These are phyloP conservation scores for Paraescarpia echinospica DNA, from an alignment of 1,140 invertebrate genomes.

Conservation along the genomic window DNA sequence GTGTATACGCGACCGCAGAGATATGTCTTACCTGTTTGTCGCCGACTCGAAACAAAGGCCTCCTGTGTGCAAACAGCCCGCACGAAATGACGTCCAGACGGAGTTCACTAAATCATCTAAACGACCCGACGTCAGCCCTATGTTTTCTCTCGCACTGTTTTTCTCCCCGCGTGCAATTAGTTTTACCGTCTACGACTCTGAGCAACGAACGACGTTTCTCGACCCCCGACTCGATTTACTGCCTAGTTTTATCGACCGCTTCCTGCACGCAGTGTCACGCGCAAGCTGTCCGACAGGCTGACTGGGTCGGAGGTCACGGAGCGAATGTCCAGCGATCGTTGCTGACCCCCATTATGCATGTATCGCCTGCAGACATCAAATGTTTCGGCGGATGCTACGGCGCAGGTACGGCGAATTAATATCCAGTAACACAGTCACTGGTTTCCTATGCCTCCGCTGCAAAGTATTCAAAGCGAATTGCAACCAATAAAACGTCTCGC, in stretches of 20 bases:
- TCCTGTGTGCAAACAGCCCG: not conserved
- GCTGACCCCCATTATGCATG: not conserved
- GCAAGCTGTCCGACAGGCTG: not conserved
- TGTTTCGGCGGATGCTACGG: not conserved
- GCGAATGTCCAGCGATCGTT: not conserved
- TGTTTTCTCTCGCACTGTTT: not conserved
- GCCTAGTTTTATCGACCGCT: not conserved
- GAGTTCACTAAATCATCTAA: not conserved
- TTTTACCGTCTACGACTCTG: not conserved
- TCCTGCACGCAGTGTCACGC: not conserved
- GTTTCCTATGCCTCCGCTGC: not conserved
- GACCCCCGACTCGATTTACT: not conserved
- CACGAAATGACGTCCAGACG: not conserved
- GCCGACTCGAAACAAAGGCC: too few relatives aligned
- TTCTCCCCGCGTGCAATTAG: not conserved
- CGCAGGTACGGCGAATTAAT: not conserved
- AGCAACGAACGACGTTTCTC: not conserved
- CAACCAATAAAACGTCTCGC: not conserved
- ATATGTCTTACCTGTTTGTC: not conserved
- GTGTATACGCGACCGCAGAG: not conserved
- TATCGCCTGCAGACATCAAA: not conserved
- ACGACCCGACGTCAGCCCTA: not conserved
- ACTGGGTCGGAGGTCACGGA: not conserved
- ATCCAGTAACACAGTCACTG: not conserved
- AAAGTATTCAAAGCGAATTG: not conserved